Conservation (phyloP, 2,888 invertebrate species). For the Pollenia labialis region DNA sequence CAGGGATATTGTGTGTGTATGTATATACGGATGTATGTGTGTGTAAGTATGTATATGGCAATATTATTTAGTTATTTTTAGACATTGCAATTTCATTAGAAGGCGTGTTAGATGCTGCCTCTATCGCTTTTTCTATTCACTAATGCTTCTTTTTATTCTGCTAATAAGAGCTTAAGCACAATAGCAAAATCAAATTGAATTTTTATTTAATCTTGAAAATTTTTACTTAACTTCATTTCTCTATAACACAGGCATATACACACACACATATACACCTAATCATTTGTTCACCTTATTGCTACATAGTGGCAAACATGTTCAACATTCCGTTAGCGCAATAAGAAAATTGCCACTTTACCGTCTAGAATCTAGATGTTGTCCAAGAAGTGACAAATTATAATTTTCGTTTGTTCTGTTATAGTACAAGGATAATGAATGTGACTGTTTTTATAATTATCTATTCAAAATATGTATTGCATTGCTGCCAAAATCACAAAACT, state of each 20-base stretch:
- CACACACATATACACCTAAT: no score
- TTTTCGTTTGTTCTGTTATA: no score
- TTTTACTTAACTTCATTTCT: slow-evolving; percentile 70
- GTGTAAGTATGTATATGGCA: neutral
- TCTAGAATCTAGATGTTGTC: no score
- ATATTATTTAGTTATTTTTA: slow-evolving; percentile 14
- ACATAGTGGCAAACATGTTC: no score
- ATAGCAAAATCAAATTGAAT: slow-evolving; percentile 79
- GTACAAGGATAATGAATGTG: no score
- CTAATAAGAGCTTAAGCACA: slow-evolving; percentile 81
- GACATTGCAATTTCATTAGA: slow-evolving; percentile 43
- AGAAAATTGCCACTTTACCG: no score
- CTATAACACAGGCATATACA: neutral
- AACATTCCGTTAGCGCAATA: no score
- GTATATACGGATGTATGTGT: neutral
- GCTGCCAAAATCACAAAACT: no score
- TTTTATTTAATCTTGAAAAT: slow-evolving; percentile 79
- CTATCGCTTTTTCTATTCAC: neutral
- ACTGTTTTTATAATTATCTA: no score
- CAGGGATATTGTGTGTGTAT: no score
- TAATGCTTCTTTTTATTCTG: slow-evolving; percentile 39
- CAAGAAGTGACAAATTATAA: no score
- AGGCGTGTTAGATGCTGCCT: slow-evolving; percentile 71
- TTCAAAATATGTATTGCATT: no score
- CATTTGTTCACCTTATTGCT: neutral